A percentile compares a stretch with the other conserved stretches of the same genome.
Conservation (phyloP, 1,140 invertebrate genomes). For the Drosophila equinoxialis region DNA sequence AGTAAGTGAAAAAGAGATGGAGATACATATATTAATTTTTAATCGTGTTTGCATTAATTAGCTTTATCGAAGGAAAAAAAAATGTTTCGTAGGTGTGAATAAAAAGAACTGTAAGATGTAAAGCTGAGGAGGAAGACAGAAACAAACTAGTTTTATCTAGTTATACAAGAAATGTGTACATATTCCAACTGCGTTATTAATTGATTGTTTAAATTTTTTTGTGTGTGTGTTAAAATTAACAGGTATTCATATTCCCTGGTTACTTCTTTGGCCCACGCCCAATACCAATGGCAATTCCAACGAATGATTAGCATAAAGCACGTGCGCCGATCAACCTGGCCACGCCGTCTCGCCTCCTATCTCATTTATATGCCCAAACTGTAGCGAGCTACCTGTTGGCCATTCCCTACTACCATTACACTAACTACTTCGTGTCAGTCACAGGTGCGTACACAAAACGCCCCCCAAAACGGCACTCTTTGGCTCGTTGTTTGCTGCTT, state of each 20-base stretch:
- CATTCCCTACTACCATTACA: neutral
- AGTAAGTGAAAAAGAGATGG: conserved; percentile 13
- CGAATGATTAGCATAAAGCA: conserved; percentile 79
- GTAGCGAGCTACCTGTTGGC: conserved; percentile 64
- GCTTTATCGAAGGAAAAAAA: conserved; percentile 28
- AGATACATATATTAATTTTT: conserved; percentile 48
- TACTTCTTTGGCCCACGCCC: conserved; percentile 55
- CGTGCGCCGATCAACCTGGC: conserved; percentile 59
- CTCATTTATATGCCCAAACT: conserved; percentile 69
- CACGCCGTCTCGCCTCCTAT: conserved; percentile 31
- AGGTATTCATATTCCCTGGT: conserved; percentile 29
- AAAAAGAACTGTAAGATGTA: conserved; percentile 22
- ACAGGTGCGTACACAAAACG: conserved; percentile 67
- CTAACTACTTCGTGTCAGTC: conserved; percentile 27
- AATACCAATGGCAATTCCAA: conserved; percentile 57
- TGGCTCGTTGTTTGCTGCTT: conserved; percentile 2
- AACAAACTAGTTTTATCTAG: conserved; percentile 28
- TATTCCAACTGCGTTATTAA: conserved; percentile 49
- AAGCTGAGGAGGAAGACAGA: conserved; percentile 3
- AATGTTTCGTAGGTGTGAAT: conserved; percentile 42
- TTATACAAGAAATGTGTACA: conserved; percentile 32
- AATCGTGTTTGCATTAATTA: conserved; percentile 58
- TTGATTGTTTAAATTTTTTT: conserved; percentile 31
- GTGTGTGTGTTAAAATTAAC: neutral
- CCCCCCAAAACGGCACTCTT: conserved; percentile 21